Conservation (phyloP, 2,797 vertebrate genomes). For the Girardinus metallicus region DNA sequence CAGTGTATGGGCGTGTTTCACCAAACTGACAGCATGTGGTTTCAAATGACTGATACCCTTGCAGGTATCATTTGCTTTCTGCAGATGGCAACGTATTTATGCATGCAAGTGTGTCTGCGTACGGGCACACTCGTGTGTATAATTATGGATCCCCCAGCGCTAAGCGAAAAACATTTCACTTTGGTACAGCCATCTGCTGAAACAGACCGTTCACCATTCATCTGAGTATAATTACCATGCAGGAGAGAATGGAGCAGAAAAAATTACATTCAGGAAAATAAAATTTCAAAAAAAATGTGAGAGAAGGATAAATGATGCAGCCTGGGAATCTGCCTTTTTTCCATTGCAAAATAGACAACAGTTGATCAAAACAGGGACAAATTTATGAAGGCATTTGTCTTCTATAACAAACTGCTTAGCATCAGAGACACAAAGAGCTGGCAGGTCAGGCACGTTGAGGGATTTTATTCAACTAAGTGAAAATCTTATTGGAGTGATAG, state of each 20-base stretch:
- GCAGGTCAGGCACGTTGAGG: conserved; percentile 25
- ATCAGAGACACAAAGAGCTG: conserved; percentile 9
- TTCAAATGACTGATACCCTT: conserved; percentile 72
- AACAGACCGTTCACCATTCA: conserved; percentile 76
- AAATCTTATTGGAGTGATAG: conserved; percentile 5
- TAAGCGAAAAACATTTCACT: conserved; percentile 76
- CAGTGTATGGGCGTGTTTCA: conserved; percentile 62
- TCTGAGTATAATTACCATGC: conserved; percentile 76
- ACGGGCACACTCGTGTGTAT: conserved; percentile 62
- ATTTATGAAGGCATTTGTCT: conserved; percentile 19
- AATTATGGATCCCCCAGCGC: conserved; percentile 79
- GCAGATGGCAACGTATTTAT: conserved; percentile 67
- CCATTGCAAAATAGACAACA: conserved; percentile 59
- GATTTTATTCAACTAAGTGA: conserved; percentile 5
- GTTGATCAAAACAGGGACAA: conserved; percentile 48
- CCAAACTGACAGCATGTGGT: conserved; percentile 72
- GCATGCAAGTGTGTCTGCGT: conserved; percentile 22
- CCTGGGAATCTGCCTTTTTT: conserved; percentile 60
- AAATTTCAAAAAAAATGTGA: conserved; percentile 14
- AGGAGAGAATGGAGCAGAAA: conserved; percentile 63
- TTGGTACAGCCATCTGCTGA: conserved; percentile 77
- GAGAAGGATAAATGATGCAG: conserved; percentile 57
- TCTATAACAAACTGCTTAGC: conserved; percentile 19
- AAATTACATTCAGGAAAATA: conserved; percentile 67
- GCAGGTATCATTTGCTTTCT: conserved; percentile 79